Conservation (phyloP, 37 sponge, comb jelly and placozoan genomes). For the Eunapius fragilis region DNA sequence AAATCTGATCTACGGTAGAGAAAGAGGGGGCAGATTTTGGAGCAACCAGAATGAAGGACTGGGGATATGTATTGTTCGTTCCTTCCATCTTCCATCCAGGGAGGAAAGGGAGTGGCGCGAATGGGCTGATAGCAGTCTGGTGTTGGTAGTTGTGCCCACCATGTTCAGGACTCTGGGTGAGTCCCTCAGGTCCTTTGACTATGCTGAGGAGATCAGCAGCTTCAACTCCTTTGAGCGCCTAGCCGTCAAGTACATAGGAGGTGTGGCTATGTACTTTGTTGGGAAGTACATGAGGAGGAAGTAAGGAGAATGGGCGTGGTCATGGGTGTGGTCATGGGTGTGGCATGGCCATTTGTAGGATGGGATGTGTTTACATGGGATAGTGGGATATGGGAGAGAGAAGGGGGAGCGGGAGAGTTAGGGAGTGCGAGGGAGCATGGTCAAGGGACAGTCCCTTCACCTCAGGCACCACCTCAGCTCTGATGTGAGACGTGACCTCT, state of each 20-base stretch:
- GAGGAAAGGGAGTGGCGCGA: conserved; percentile 93
- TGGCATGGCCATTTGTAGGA: neutral
- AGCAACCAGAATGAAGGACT: no score
- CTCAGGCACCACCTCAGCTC: conserved; percentile 66
- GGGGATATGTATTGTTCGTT: no score
- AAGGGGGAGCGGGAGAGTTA: neutral
- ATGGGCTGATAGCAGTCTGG: conserved; percentile 92
- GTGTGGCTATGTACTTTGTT: conserved; percentile 84
- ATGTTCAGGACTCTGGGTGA: conserved; percentile 87
- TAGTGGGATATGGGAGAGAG: no score
- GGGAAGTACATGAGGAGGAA: conserved; percentile 73
- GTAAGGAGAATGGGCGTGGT: conserved; percentile 11
- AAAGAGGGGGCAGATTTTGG: no score
- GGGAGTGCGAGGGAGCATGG: conserved; percentile 40
- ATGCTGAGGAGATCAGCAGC: conserved; percentile 71
- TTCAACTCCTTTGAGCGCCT: conserved; percentile 75
- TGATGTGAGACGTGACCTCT: conserved; percentile 80
- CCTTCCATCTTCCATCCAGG: conserved; percentile 39
- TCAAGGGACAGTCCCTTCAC: neutral
- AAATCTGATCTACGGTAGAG: no score
- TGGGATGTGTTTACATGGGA: neutral
- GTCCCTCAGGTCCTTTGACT: conserved; percentile 72
- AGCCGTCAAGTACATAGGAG: conserved; percentile 80
- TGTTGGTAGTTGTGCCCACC: conserved; percentile 84
- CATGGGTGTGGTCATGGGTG: neutral